Base-by-base conservation (phyloP, 2,888 invertebrate genomes). In the Eupeodes latifasciatus region DNA sequence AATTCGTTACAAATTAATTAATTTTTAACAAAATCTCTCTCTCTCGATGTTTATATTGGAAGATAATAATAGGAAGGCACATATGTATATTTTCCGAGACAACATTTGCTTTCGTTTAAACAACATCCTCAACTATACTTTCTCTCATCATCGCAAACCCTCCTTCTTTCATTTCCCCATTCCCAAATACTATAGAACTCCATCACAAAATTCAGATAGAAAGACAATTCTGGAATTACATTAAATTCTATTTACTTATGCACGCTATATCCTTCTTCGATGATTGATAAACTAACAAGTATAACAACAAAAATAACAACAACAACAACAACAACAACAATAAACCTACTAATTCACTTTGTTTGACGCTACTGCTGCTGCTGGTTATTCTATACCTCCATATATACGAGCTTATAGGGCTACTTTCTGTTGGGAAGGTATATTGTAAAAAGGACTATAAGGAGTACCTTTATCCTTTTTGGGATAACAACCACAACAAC, bases 161-260 rank as follows among this genome's bases (percentile, higher is more conserved):
- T 34, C 67, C 12, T 11, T 16, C 36, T 14, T 14, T 51, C 10
- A 14, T 47, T 40, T 27, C 19, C 64, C 3, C 36, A 16, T 5
- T 47, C 19, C 9, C 36, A 4, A 16, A 34, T 59, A 44, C 16
- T 34, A 11, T 27, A 27, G 5, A 40, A 47, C 14, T 14, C 14
- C 57, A 3, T 11, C 10, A 47, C 12, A 72, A n/a, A 19, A 59
- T 47, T 59, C 5, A 7, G 34, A 27, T 11, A 19, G 72, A 81
- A 74, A 69, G 69, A 79, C 66, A 78, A 66, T 67, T 55, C 61
- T 77, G 67, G 78, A 86, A 79, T 86, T 71, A 79, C 82, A 86
- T 86, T 82, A 82, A 82, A 75, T 79, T 71, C 75, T 75, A 82
- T 86, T 82, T 86, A 79, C 82, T 79, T 79, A 76, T 66, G 51